Evolutionary conservation across 2,888 invertebrate species (phyloP).

Genomic region (Dioctria linearis): DNA sequence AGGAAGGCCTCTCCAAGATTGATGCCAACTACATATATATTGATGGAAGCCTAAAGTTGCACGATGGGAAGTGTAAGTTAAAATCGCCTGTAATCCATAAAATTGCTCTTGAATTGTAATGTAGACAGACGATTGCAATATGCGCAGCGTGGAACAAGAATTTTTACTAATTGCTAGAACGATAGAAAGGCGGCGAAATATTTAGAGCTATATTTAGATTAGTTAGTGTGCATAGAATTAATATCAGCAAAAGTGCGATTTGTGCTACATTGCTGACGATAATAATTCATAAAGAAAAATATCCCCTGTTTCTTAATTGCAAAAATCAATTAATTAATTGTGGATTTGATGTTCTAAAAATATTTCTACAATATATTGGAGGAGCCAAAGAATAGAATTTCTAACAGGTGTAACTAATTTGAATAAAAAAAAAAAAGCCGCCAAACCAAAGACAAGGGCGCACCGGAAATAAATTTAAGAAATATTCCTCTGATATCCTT

Average conservation of each 20-base stretch:
- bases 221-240: background rate
- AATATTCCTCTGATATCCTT: constrained; percentile 21
- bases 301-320: constrained; percentile 14
- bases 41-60: background rate
- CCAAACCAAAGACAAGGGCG: constrained; percentile 21
- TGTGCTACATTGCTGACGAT: constrained; percentile 11
- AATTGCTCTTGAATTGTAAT: background rate
- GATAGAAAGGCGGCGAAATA: constrained; percentile 8
- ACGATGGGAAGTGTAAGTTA: background rate
- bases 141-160: constrained; percentile 5
- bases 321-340: constrained; percentile 25
- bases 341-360: constrained; percentile 8
- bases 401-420: constrained; percentile 45
- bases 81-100: background rate
- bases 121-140: background rate
- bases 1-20: background rate
- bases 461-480: constrained; percentile 35
- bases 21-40: background rate
- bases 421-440: background rate
- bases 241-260: background rate
- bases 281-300: background rate
- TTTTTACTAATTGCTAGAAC: constrained; percentile 39
- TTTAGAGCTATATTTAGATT: constrained; percentile 24
- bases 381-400: constrained; percentile 26
- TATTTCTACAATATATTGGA: background rate